Conservation (phyloP, 2,797 vertebrate genomes). For the Lophotriccus pileatus region DNA sequence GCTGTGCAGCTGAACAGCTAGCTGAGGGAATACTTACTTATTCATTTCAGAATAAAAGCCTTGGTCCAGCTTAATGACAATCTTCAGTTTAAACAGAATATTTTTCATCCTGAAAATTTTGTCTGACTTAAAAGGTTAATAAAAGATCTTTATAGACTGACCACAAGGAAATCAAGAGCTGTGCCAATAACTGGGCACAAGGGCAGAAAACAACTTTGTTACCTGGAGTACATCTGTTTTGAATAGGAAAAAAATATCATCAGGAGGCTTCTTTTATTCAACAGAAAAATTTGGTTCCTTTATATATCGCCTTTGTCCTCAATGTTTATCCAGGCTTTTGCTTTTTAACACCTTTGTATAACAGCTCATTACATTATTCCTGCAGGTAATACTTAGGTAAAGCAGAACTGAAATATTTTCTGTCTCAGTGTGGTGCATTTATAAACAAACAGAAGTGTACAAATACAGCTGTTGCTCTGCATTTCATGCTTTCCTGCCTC, state of each 20-base stretch:
- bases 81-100: background rate
- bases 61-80: background rate
- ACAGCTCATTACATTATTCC: background rate
- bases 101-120: background rate
- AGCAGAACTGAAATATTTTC: background rate
- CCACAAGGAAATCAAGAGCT: background rate
- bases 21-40: background rate
- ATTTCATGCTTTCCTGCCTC: background rate
- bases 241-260: background rate
- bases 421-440: background rate
- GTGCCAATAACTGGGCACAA: background rate
- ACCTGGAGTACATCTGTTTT: background rate
- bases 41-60: background rate
- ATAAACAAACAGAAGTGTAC: background rate
- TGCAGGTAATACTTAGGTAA: background rate
- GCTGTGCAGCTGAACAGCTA: background rate
- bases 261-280: background rate
- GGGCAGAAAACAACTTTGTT: background rate
- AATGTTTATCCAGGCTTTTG: background rate
- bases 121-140: background rate
- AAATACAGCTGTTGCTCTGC: background rate
- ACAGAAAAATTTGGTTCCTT: background rate
- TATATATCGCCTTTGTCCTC: background rate
- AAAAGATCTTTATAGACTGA: background rate
- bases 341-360: background rate